phyloP scores from a whole-genome alignment of 2,888 invertebrate species.

The Malacosoma neustria region DNA sequence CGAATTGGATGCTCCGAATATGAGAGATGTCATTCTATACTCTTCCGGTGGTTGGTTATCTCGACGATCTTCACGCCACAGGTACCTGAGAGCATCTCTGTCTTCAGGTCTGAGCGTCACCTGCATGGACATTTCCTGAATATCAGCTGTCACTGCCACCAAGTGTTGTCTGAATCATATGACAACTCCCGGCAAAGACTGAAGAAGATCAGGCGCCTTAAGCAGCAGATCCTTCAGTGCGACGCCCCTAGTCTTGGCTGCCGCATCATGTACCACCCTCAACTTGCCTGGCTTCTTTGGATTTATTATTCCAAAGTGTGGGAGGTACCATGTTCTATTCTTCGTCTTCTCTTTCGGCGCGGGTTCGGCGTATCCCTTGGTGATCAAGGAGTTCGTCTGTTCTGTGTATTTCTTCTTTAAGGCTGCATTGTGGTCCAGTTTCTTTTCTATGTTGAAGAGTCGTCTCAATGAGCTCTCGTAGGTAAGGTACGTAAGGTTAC shows the following conservation, averaged over 20 bases:
- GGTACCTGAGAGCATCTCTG: no score
- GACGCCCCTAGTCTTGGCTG: conserved; percentile 7
- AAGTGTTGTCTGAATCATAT: conserved; percentile 17
- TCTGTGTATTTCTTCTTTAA: conserved; percentile 5
- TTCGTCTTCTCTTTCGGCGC: background rate
- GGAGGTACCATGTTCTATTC: conserved; percentile 8
- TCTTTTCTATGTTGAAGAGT: conserved; percentile 5
- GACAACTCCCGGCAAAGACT: conserved; percentile 18
- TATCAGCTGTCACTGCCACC: conserved; percentile 6
- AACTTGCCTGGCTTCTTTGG: no score
- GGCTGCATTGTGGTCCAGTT: conserved; percentile 3
- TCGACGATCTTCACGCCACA: no score
- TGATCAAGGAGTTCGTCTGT: conserved; percentile 5
- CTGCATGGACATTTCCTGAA: conserved; percentile 9
- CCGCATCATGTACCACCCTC: conserved; percentile 10
- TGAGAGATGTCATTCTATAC: no score
- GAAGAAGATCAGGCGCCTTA: conserved; percentile 19
- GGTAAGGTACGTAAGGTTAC: no score
- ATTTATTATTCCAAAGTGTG: conserved; percentile 14
- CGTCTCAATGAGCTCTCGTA: conserved; percentile 3
- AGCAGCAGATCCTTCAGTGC: conserved; percentile 11
- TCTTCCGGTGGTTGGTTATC: no score
- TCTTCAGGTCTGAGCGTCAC: no score
- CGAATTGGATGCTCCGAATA: no score
- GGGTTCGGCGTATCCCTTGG: conserved; percentile 10